These are phyloP conservation scores for Notamacropus eugenii DNA, from an alignment of 2,797 vertebrate species.

Conservation along the genomic window DNA sequence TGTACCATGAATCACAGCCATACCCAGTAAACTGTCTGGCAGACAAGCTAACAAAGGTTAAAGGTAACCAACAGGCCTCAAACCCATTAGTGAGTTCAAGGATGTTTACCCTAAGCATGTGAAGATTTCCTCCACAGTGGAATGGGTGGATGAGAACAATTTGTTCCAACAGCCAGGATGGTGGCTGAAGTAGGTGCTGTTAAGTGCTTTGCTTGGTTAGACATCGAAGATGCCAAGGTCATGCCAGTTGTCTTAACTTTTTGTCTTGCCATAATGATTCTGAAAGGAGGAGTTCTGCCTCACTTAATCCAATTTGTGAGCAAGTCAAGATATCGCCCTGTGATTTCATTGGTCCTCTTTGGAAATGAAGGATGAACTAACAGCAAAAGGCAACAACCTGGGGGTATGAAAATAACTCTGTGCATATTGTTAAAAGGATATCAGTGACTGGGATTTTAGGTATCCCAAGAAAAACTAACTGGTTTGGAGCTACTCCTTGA, in stretches of 20 bases:
- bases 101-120: not conserved
- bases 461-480: not conserved
- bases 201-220: not conserved
- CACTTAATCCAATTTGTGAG: not conserved
- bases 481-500: not conserved
- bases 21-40: not conserved
- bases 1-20: not conserved
- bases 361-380: too few species aligned
- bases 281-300: not conserved
- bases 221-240: not conserved
- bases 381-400: not conserved
- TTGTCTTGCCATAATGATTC: not conserved
- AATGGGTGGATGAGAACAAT: not conserved
- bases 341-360: not conserved
- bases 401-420: not conserved
- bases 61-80: not conserved
- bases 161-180: not conserved
- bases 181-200: not conserved
- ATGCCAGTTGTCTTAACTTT: not conserved
- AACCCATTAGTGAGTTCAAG: not conserved
- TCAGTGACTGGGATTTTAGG: not conserved
- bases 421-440: too few species aligned
- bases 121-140: not conserved
- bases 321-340: too few species aligned
- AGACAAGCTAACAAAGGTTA: not conserved